These are phyloP conservation scores for Zoanthus sansibaricus DNA, from an alignment of 92 coral and sea anemone species.

Conservation along the genomic window DNA sequence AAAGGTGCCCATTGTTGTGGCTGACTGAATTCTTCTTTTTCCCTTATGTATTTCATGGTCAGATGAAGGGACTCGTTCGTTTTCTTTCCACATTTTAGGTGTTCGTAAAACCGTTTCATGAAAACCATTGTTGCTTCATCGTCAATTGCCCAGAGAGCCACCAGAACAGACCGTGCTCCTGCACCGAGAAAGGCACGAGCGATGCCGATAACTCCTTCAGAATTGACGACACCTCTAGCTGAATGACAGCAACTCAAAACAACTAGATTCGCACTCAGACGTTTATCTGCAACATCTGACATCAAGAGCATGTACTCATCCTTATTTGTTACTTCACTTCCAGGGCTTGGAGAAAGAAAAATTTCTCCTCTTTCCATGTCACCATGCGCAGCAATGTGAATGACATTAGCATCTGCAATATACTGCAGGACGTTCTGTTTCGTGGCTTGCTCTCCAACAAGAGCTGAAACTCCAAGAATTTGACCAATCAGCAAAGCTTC, in stretches of 20 bases:
- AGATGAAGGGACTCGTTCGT: no score
- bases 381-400: constrained; percentile 62
- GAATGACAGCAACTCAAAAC: constrained; percentile 60
- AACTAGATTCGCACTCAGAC: constrained; percentile 43
- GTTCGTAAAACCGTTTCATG: no score
- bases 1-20: no score
- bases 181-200: no score
- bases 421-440: constrained; percentile 32
- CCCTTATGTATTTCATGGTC: no score
- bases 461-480: constrained; percentile 22
- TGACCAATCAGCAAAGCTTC: constrained; percentile 46
- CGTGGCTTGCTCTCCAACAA: constrained; percentile 42
- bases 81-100: no score
- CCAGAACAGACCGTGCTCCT: no score
- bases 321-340: not conserved
- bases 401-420: constrained; percentile 25
- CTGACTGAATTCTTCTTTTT: no score
- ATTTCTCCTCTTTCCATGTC: constrained; percentile 52
- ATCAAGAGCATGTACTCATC: constrained; percentile 43
- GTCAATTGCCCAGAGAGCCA: no score
- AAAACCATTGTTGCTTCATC: no score
- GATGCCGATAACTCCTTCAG: constrained; percentile 31
- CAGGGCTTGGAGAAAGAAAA: constrained; percentile 23
- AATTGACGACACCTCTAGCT: constrained; percentile 49
- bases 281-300: constrained; percentile 11